phyloP scores from a whole-genome alignment of 2,888 invertebrate species.

The Scaptodrosophila latifasciaeformis region DNA sequence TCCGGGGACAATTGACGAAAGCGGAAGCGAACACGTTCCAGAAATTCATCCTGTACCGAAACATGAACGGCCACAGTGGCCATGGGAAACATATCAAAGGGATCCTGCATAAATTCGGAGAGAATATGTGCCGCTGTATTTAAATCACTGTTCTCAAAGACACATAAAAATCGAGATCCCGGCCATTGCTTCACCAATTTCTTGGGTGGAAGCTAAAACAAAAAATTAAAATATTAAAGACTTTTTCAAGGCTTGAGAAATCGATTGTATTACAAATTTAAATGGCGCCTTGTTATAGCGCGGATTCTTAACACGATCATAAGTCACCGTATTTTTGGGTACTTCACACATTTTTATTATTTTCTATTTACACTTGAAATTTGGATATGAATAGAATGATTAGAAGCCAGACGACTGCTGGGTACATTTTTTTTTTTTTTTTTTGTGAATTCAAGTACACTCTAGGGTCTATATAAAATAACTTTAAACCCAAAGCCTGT shows the following conservation, averaged over 20 bases:
- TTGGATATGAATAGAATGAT: no score
- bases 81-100: slow-evolving; percentile 50
- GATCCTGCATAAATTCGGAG: slow-evolving; percentile 57
- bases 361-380: slow-evolving; percentile 17
- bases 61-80: slow-evolving; percentile 66
- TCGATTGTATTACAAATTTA: slow-evolving; percentile 19
- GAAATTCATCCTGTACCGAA: slow-evolving; percentile 55
- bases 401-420: not conserved
- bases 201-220: not conserved
- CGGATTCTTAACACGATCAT: slow-evolving; percentile 38
- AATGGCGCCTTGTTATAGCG: slow-evolving; percentile 7
- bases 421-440: not conserved
- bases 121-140: slow-evolving; percentile 63
- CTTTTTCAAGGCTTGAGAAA: not conserved
- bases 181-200: slow-evolving; percentile 24
- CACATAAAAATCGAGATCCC: slow-evolving; percentile 52
- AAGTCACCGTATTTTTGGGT: slow-evolving; percentile 27
- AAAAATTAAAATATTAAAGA: not conserved
- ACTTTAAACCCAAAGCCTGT: not conserved
- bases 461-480: not conserved
- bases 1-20: slow-evolving; percentile 48
- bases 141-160: slow-evolving; percentile 66
- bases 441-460: not conserved
- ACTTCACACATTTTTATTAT: slow-evolving; percentile 36
- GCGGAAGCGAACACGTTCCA: slow-evolving; percentile 42